Evolutionary conservation across 2,888 invertebrate species (phyloP).

Genomic region (Erebia ligea): DNA sequence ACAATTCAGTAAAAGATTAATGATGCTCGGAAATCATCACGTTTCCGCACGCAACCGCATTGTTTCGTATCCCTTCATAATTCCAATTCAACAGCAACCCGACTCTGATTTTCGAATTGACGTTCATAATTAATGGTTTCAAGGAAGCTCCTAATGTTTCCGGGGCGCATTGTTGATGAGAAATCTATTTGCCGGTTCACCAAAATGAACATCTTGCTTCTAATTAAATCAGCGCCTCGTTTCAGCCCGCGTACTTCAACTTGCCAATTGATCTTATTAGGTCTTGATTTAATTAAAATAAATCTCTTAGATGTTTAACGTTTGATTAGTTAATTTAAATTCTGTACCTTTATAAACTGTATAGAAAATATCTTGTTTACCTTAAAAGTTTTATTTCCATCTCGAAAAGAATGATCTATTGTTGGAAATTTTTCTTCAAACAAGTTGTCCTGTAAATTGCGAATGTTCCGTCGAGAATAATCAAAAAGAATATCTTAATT

Average conservation of each 20-base stretch:
- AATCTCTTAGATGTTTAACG: conserved; percentile 6
- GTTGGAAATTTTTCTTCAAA: conserved; percentile 10
- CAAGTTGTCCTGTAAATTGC: conserved; percentile 20
- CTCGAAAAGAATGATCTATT: conserved; percentile 27
- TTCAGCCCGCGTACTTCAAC: conserved; percentile 27
- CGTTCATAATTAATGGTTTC: conserved; percentile 65
- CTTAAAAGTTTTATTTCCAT: conserved; percentile 15
- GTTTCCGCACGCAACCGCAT: conserved; percentile 54
- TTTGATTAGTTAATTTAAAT: conserved; percentile 17
- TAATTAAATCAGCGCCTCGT: conserved; percentile 46
- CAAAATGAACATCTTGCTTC: conserved; percentile 45
- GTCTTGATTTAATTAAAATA: conserved; percentile 25
- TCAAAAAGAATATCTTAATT: conserved; percentile 67
- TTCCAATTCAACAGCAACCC: conserved; percentile 49
- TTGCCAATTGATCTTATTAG: conserved; percentile 32
- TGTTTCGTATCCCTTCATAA: conserved; percentile 64
- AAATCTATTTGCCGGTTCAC: conserved; percentile 42
- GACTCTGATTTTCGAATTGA: conserved; percentile 59
- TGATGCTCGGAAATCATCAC: conserved; percentile 51
- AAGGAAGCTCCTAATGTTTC: conserved; percentile 47
- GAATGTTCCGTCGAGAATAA: conserved; percentile 26
- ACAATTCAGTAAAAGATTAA: conserved; percentile 35
- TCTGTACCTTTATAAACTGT: conserved; percentile 2
- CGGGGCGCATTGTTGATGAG: conserved; percentile 43
- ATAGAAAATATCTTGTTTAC: conserved; percentile 23